Conservation (phyloP, 1,140 invertebrate genomes). For the Lucilia cuprina region DNA sequence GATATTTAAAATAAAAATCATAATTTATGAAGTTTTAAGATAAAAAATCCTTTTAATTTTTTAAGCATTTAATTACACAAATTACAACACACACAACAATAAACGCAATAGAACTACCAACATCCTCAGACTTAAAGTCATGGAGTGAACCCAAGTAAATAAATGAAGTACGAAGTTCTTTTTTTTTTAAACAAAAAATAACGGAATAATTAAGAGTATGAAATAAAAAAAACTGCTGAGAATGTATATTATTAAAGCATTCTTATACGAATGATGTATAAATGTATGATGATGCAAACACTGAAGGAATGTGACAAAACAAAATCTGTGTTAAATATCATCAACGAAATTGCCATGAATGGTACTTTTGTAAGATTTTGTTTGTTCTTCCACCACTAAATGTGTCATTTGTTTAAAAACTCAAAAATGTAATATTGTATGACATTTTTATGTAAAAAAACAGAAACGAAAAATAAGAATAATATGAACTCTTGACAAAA, state of each 20-base stretch:
- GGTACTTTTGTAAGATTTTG: not conserved
- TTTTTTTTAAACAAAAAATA: not conserved
- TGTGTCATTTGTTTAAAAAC: not conserved
- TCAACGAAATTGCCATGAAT: not conserved
- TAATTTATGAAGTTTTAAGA: not conserved
- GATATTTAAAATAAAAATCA: not conserved
- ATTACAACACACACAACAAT: not conserved
- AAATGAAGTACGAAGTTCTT: not conserved
- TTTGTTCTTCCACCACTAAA: not conserved
- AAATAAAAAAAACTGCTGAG: not conserved
- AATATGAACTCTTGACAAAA: not conserved
- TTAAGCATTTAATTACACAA: conserved; percentile 18
- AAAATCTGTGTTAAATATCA: not conserved
- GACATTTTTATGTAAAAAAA: not conserved
- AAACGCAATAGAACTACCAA: no score
- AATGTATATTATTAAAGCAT: not conserved
- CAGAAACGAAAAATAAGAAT: not conserved
- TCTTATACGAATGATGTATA: not conserved
- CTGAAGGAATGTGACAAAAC: no score
- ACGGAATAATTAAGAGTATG: not conserved
- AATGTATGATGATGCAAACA: no score
- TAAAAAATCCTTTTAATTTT: not conserved
- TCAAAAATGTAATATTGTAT: not conserved
- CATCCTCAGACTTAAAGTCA: not conserved
- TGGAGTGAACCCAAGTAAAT: not conserved